Evolutionary conservation across 2,113 vertebrate species (phyloP), one percentile per base, ranked within the genome.

Genomic region (Arizona elegans): DNA sequence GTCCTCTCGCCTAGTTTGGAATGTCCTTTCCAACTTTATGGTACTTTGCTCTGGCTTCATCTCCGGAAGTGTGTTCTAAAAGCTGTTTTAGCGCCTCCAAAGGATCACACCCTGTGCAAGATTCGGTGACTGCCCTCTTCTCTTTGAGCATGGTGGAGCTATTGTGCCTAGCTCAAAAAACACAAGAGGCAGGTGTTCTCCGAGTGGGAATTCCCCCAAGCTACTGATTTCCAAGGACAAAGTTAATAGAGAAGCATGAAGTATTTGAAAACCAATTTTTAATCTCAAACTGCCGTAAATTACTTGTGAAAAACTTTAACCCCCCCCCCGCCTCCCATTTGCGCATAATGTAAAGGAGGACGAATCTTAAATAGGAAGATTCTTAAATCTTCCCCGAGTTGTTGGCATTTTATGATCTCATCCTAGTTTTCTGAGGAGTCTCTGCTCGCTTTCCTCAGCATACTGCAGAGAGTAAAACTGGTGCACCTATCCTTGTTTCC

Each of bases 1-100:
- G 55, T 65, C 58, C 29, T 95, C 65, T 88, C 62, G 55, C 43
- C 94, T 3, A 52, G 93, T 90, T 54, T 0, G n/a, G 92, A 96
- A 92, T 58, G n/a, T 29, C 59, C 52, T 43, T 86, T 81, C 53
- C 8, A 23, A 13, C 38, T 13, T 8, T 33, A 53, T 1, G 55
- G 81, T 43, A 90, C 93, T 53, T 86, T 52, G 50, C 87, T 1
- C 33, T 55, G 15, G 56, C 0, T 26, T 24, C 91, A 3, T 8
- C 92, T 43, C 93, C 94, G 24, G 53, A 7, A 47, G n/a, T 0
- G 75, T 38, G 93, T 94, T 47, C 92, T 91, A 94, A 0, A 9
- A 17, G 0, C 21, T 17, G 23, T 5, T 89, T 70, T 54, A 91
- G 59, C 81, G 26, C 24, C 43, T n/a, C 21, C 26, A 21, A 38